Conservation (phyloP, 2,113 vertebrate species). For the Balaeniceps rex region DNA sequence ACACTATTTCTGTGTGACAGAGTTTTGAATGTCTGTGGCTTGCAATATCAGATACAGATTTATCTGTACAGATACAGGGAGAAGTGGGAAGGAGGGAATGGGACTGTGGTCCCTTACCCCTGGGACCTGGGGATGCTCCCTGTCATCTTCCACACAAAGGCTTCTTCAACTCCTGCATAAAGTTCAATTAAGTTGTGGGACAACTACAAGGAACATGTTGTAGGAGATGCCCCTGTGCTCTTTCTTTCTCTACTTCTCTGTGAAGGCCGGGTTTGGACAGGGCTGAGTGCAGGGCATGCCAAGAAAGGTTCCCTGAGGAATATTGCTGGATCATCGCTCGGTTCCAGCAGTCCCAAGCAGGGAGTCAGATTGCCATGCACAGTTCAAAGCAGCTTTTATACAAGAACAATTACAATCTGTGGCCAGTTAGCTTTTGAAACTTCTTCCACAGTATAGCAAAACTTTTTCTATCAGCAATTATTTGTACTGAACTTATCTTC, state of each 20-base stretch:
- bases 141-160: background rate
- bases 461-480: background rate
- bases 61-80: background rate
- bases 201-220: background rate
- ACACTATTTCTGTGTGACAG: background rate
- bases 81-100: background rate
- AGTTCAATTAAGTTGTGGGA: background rate
- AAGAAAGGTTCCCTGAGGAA: background rate
- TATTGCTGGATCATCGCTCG: background rate
- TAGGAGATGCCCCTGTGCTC: background rate
- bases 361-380: background rate
- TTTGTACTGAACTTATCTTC: background rate
- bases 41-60: background rate
- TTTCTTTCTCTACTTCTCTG: background rate
- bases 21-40: background rate
- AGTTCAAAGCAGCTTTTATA: background rate
- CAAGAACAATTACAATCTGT: background rate
- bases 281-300: background rate
- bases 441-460: background rate
- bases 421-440: background rate
- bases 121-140: background rate
- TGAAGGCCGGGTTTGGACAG: background rate
- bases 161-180: background rate
- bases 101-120: background rate
- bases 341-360: background rate